Conservation (phyloP, 1,140 invertebrate species). For the Psix sp. region DNA sequence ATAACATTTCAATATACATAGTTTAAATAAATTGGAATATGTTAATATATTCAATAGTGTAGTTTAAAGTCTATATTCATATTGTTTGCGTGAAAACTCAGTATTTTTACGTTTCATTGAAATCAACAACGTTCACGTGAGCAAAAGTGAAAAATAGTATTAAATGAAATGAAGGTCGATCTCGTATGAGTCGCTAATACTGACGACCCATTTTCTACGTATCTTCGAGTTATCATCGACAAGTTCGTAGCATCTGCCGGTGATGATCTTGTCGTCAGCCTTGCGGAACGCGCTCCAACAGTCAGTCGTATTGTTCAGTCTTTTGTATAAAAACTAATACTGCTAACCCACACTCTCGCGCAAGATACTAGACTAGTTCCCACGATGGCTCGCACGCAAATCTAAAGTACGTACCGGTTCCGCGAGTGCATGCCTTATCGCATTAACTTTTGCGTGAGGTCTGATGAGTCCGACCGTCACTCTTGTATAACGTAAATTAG, state of each 20-base stretch:
- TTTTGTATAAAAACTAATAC: constrained; percentile 69
- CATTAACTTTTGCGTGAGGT: constrained; percentile 49
- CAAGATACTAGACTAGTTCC: constrained; percentile 71
- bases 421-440: constrained; percentile 54
- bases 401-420: constrained; percentile 67
- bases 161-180: constrained; percentile 36
- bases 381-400: constrained; percentile 70
- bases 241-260: constrained; percentile 60
- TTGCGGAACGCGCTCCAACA: constrained; percentile 69
- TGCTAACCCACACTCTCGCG: constrained; percentile 68
- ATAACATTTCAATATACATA: too few species aligned
- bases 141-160: constrained; percentile 44
- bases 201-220: constrained; percentile 52
- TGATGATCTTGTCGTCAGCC: constrained; percentile 67
- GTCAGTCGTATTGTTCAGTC: constrained; percentile 68
- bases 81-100: too few species aligned
- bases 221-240: constrained; percentile 53
- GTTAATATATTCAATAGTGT: too few species aligned
- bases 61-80: too few species aligned
- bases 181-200: constrained; percentile 31
- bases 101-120: constrained; percentile 24
- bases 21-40: too few species aligned
- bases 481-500: constrained; percentile 47
- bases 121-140: constrained; percentile 13
- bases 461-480: constrained; percentile 48